Percentiles rank a stretch among this genome's conserved stretches.
Evolutionary conservation across 2,797 vertebrate genomes (phyloP).

Genomic region (Pogoniulus pusillus): DNA sequence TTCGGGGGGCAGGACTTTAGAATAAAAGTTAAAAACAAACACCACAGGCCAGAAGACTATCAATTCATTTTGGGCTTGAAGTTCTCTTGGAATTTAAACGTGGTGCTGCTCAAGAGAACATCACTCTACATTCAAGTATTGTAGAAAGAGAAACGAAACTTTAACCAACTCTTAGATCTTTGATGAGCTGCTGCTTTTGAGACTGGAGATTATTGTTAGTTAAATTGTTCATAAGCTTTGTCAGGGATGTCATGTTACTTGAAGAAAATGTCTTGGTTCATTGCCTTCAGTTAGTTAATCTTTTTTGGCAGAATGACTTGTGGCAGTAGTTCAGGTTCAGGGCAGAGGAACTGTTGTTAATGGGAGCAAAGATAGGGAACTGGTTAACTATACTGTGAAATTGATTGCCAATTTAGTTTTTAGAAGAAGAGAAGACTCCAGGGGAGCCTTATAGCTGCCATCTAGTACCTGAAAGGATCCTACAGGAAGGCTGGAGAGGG

Average conservation of each 20-base stretch:
- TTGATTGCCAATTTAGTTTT: background rate
- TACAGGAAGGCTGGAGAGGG: too few relatives aligned
- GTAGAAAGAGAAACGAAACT: background rate
- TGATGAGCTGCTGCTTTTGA: constrained; percentile 79
- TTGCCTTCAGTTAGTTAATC: background rate
- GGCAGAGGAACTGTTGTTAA: background rate
- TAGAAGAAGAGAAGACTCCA: background rate
- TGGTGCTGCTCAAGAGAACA: background rate
- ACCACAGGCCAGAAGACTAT: background rate
- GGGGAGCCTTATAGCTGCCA: too few relatives aligned
- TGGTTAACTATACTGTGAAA: background rate
- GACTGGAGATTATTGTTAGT: constrained; percentile 57
- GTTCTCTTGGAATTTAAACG: background rate
- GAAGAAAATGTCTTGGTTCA: constrained; percentile 81
- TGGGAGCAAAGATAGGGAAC: background rate
- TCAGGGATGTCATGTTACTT: constrained; percentile 91
- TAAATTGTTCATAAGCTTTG: constrained; percentile 81
- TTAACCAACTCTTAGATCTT: background rate
- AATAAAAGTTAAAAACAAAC: background rate
- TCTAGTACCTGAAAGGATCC: too few relatives aligned
- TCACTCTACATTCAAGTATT: background rate
- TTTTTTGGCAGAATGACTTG: background rate
- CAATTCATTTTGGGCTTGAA: background rate
- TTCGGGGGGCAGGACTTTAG: background rate
- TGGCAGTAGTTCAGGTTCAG: background rate